These are phyloP conservation scores for Vanessa tameamea DNA, from an alignment of 1,140 invertebrate species.

Conservation along the genomic window DNA sequence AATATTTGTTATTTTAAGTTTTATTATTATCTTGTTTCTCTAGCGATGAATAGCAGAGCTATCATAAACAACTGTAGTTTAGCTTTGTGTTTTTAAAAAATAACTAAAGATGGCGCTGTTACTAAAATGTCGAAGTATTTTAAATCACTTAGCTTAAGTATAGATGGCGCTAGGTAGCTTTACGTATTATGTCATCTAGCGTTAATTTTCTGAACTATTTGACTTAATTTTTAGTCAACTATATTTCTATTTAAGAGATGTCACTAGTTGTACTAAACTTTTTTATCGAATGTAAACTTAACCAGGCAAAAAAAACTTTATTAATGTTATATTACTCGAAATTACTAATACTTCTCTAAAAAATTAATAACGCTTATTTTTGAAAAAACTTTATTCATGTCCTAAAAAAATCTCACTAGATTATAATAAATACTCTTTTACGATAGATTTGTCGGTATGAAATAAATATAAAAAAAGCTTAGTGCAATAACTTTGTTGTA, in stretches of 20 bases:
- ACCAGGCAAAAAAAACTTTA: too few relatives aligned
- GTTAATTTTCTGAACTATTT: neutral
- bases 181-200: slow-evolving; percentile 24
- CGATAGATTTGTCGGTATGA: too few relatives aligned
- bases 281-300: neutral
- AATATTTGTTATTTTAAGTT: too few relatives aligned
- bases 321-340: too few relatives aligned
- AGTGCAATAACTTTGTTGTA: too few relatives aligned
- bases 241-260: slow-evolving; percentile 21
- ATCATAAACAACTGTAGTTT: neutral
- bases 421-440: too few relatives aligned
- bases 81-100: neutral
- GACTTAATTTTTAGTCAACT: neutral
- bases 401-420: too few relatives aligned
- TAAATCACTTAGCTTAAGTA: too few relatives aligned
- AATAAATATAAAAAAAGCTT: too few relatives aligned
- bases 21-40: neutral
- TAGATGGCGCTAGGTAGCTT: neutral
- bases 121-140: neutral
- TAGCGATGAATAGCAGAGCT: neutral
- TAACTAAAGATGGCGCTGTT: slow-evolving; percentile 12
- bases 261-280: slow-evolving; percentile 8
- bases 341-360: too few relatives aligned
- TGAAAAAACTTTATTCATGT: too few relatives aligned
- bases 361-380: too few relatives aligned